Percentiles rank a stretch among this genome's conserved stretches.
Conservation (phyloP, 2,797 vertebrate genomes). For the Sitta carolinensis region DNA sequence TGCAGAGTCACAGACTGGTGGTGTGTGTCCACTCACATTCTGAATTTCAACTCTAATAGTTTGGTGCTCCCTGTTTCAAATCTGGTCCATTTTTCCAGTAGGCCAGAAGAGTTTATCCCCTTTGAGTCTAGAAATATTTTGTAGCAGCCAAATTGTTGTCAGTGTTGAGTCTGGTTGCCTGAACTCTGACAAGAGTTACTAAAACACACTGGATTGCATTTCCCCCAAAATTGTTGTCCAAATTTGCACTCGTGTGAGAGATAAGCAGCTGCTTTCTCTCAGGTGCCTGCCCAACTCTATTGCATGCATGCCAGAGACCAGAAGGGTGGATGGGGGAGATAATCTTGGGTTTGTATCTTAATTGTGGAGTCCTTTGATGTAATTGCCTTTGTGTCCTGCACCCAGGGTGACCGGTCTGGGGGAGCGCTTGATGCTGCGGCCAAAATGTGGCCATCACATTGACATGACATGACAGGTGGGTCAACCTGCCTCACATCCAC, state of each 20-base stretch:
- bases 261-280: neutral
- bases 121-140: neutral
- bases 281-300: neutral
- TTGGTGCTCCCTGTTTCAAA: neutral
- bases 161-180: neutral
- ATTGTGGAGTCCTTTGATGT: neutral
- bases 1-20: neutral
- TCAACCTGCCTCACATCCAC: slow-evolving; percentile 94
- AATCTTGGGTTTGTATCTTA: neutral
- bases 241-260: neutral
- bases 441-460: slow-evolving; percentile 95
- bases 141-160: neutral
- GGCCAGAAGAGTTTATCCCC: neutral
- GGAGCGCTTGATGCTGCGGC: slow-evolving; percentile 96
- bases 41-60: neutral
- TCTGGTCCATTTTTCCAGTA: neutral
- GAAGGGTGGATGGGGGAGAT: neutral
- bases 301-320: neutral
- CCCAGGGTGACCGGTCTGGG: slow-evolving; percentile 93
- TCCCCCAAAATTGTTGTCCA: accelerated
- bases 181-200: neutral
- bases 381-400: neutral
- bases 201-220: neutral
- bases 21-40: neutral
- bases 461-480: slow-evolving; percentile 94